A percentile compares a stretch with the other conserved stretches of the same genome.
phyloP scores from a whole-genome alignment of 2,888 invertebrate genomes.

The Dasysyrphus tricinctus region DNA sequence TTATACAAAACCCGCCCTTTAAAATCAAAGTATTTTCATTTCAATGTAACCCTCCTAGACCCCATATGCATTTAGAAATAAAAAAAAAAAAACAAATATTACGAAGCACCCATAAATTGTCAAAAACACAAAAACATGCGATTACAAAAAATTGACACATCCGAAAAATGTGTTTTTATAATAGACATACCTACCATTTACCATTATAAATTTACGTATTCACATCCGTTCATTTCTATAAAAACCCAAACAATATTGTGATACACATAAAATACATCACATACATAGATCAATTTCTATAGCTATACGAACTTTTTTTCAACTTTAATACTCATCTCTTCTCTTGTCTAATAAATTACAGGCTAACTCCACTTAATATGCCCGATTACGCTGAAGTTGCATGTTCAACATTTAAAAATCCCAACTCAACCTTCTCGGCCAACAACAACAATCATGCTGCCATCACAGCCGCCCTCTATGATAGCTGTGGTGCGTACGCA shows the following conservation, averaged over 20 bases:
- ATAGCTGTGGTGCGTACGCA: constrained; percentile 83
- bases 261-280: not conserved
- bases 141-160: constrained; percentile 25
- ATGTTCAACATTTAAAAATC: constrained; percentile 84
- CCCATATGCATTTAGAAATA: not conserved
- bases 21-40: not conserved
- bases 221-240: constrained; percentile 3
- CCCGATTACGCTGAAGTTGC: constrained; percentile 84
- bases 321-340: constrained; percentile 51
- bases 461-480: constrained; percentile 80
- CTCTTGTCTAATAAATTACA: constrained; percentile 76
- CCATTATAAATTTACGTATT: constrained; percentile 36
- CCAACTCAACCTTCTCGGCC: constrained; percentile 76
- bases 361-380: constrained; percentile 83
- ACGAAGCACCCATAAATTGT: constrained; percentile 41
- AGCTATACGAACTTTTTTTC: constrained; percentile 14
- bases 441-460: constrained; percentile 70
- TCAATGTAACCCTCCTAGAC: not conserved
- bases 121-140: constrained; percentile 20
- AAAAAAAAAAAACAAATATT: not conserved
- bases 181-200: no score
- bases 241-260: not conserved
- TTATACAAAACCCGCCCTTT: not conserved
- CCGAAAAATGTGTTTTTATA: constrained; percentile 54
- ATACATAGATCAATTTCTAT: not conserved